A percentile compares a stretch with the other conserved stretches of the same genome.
Conservation (phyloP, 1,140 invertebrate species). For the Drosophila nebulosa region DNA sequence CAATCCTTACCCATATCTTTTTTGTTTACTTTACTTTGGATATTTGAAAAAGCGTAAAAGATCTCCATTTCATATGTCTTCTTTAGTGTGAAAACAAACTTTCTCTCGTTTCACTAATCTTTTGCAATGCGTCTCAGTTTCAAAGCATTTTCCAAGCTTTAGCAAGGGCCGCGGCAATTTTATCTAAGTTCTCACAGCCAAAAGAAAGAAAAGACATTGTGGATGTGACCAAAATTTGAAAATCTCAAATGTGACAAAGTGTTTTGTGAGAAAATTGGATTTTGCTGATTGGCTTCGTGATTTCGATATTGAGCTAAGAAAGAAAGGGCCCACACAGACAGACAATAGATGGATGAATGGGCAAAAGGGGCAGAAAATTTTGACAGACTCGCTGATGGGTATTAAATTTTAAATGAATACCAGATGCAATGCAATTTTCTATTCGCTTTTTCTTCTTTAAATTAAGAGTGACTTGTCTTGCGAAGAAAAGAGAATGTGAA, state of each 20-base stretch:
- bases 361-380: background rate
- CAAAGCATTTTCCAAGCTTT: too few relatives aligned
- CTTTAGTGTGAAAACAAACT: too few relatives aligned
- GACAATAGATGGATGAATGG: background rate
- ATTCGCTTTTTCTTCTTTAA: background rate
- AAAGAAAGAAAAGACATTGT: background rate
- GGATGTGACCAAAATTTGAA: background rate
- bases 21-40: too few relatives aligned
- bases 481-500: background rate
- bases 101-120: background rate
- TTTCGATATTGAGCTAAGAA: slow-evolving; percentile 6
- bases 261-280: slow-evolving; percentile 14
- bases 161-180: background rate
- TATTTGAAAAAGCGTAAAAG: too few relatives aligned
- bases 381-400: background rate
- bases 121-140: background rate
- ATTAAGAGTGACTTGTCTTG: background rate
- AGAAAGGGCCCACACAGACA: background rate
- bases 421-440: background rate
- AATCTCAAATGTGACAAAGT: background rate
- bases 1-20: too few relatives aligned
- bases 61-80: too few relatives aligned
- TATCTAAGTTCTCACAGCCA: slow-evolving; percentile 1
- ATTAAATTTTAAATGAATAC: background rate
- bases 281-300: slow-evolving; percentile 30